These are phyloP conservation scores for Ciconia maguari DNA, from an alignment of 2,113 vertebrate genomes.

Conservation along the genomic window DNA sequence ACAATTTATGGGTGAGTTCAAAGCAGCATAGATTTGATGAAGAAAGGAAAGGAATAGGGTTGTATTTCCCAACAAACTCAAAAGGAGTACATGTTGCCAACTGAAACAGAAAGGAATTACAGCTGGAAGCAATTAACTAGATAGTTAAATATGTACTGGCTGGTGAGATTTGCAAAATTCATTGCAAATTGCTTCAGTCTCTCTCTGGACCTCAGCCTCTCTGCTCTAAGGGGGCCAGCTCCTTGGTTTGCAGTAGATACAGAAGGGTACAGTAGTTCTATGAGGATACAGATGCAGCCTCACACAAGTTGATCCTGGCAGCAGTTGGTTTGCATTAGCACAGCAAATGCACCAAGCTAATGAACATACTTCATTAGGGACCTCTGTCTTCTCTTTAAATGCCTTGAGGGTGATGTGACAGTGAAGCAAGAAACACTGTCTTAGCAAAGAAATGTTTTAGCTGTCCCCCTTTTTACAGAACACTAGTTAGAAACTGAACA, in stretches of 20 bases:
- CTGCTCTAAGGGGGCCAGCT: neutral
- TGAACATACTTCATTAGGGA: neutral
- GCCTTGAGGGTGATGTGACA: neutral
- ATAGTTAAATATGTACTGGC: neutral
- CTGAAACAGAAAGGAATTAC: neutral
- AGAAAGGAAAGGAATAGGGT: neutral
- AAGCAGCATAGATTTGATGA: neutral
- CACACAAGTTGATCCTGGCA: neutral
- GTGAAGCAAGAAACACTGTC: neutral
- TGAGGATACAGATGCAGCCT: neutral
- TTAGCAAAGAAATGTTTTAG: neutral
- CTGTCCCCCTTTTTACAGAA: neutral
- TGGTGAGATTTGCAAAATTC: neutral
- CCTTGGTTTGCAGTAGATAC: accelerated
- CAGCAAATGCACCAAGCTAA: neutral
- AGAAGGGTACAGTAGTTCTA: neutral
- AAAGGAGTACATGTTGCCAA: neutral
- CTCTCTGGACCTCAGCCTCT: neutral
- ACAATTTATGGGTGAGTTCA: neutral
- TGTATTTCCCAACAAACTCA: neutral
- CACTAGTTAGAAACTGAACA: neutral
- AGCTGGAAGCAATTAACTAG: slow-evolving; percentile 20
- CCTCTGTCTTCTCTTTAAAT: neutral
- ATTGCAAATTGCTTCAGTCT: neutral
- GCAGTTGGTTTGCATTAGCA: neutral